phyloP scores from a whole-genome alignment of 2,113 vertebrate genomes.

The Phylloscopus trochiloides region DNA sequence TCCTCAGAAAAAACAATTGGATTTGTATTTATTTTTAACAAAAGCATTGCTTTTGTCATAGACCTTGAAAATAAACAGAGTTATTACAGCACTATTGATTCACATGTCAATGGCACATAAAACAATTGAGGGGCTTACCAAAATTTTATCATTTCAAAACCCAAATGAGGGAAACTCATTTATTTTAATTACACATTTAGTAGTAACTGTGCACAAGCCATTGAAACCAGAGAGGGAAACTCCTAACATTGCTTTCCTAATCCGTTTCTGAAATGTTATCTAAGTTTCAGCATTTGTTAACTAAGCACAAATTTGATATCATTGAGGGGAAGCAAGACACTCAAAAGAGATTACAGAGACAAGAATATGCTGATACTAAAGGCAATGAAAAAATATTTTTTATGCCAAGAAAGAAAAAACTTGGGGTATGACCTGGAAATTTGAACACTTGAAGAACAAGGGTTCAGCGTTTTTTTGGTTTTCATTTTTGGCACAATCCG shows the following conservation, averaged over 20 bases:
- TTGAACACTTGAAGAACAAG: slow-evolving; percentile 34
- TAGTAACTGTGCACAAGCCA: background rate
- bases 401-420: slow-evolving; percentile 55
- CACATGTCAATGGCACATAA: background rate
- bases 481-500: slow-evolving; percentile 38
- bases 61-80: background rate
- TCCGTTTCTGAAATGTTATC: slow-evolving; percentile 46
- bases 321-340: slow-evolving; percentile 46
- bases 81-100: background rate
- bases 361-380: slow-evolving; percentile 66
- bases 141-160: background rate
- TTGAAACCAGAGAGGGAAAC: background rate
- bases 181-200: slow-evolving; percentile 4
- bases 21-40: background rate
- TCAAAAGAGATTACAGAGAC: slow-evolving; percentile 47
- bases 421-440: slow-evolving; percentile 68
- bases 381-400: slow-evolving; percentile 33
- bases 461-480: slow-evolving; percentile 53
- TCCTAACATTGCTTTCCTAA: slow-evolving; percentile 14
- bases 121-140: background rate
- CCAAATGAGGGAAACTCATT: background rate
- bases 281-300: slow-evolving; percentile 35
- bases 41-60: background rate
- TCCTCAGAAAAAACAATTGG: background rate
- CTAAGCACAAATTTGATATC: slow-evolving; percentile 51